These are phyloP conservation scores for Glyptemys insculpta DNA, from an alignment of 2,797 vertebrate genomes.

Conservation along the genomic window DNA sequence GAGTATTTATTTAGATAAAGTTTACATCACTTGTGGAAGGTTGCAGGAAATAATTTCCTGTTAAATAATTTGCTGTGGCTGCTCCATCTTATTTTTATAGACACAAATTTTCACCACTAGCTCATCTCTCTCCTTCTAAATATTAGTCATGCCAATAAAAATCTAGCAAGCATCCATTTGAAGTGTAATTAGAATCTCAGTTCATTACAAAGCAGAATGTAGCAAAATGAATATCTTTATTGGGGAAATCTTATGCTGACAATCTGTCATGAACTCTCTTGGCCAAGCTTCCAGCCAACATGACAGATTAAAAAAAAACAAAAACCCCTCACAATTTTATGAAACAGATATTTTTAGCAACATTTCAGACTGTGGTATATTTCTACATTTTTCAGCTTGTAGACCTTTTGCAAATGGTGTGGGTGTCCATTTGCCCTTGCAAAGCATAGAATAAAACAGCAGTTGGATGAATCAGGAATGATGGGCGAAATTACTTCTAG, in stretches of 20 bases:
- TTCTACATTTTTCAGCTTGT: constrained; percentile 40
- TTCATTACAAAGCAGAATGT: not conserved
- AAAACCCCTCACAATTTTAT: not conserved
- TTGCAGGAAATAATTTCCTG: not conserved
- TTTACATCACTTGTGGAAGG: not conserved
- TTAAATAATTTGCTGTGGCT: not conserved
- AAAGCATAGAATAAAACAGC: constrained; percentile 29
- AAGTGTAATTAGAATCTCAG: not conserved
- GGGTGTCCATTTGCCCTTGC: not conserved
- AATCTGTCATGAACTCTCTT: not conserved
- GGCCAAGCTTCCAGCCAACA: constrained; percentile 27
- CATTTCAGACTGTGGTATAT: not conserved
- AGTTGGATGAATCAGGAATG: constrained; percentile 17
- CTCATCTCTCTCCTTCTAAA: constrained; percentile 14
- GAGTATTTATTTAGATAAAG: not conserved
- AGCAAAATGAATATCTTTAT: constrained; percentile 31
- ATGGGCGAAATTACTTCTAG: constrained; percentile 35
- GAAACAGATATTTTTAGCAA: constrained; percentile 33
- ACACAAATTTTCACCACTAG: not conserved
- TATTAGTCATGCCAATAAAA: constrained; percentile 9
- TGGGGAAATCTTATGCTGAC: constrained; percentile 22
- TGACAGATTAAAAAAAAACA: not conserved
- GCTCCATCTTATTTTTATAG: not conserved
- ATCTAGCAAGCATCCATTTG: not conserved
- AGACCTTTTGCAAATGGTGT: constrained; percentile 20